These are phyloP conservation scores for Agrotis exclamationis DNA, from an alignment of 2,888 invertebrate genomes.

Conservation along the genomic window DNA sequence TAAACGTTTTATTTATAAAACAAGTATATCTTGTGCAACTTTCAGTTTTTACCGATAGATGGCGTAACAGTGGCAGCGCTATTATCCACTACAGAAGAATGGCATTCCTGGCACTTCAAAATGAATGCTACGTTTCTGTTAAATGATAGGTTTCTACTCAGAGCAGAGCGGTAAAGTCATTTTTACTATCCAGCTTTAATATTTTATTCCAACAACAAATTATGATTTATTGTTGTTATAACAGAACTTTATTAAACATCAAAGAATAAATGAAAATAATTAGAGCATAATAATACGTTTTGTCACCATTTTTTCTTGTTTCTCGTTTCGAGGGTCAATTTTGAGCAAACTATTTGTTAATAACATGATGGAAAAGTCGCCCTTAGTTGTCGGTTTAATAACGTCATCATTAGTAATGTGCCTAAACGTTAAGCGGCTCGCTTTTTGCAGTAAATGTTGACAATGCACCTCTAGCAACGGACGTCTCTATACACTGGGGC, in stretches of 20 bases:
- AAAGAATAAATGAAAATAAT: not conserved
- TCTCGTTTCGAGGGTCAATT: too few relatives aligned
- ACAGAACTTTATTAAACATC: not conserved
- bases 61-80: constrained; percentile 7
- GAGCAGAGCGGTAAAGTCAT: not conserved
- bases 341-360: too few relatives aligned
- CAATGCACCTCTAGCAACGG: not conserved
- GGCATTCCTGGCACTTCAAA: constrained; percentile 4
- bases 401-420: not conserved
- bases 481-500: not conserved
- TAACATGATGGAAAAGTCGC: too few relatives aligned
- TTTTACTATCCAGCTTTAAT: not conserved
- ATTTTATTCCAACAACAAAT: not conserved
- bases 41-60: constrained; percentile 3
- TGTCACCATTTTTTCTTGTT: too few relatives aligned
- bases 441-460: not conserved
- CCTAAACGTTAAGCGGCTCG: not conserved
- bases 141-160: not conserved
- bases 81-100: constrained; percentile 27
- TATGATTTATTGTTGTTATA: not conserved
- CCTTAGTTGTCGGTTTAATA: too few relatives aligned
- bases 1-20: constrained; percentile 7
- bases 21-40: not conserved
- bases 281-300: too few relatives aligned
- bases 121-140: not conserved